Base-by-base conservation (phyloP, 1,140 invertebrate species). In the Drosophila sp. region DNA sequence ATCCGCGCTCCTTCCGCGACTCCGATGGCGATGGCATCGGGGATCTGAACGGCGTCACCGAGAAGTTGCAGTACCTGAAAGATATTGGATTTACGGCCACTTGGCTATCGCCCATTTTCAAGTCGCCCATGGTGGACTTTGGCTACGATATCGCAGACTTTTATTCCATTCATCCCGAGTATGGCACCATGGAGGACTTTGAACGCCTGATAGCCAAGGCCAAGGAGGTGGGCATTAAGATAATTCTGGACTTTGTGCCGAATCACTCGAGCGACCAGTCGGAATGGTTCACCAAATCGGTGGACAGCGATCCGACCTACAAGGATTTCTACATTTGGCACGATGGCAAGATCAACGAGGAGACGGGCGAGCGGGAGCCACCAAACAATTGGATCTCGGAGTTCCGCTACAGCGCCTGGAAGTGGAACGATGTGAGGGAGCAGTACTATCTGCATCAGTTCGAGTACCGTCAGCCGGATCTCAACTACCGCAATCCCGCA, bases 61-160 rank as follows among this genome's bases (percentile, higher is more conserved):
- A 93, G 64, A 93, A 94, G 60, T 65, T 94, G 71, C 92, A 93
- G 35, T 91, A 94, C 70, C 92, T 94, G 56, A 92, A 93, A 58
- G 93, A 94, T 10, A 92, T 93, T 3, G 94, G 94, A 8, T 91
- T 95, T 1, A 93, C 94, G 7, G 94, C 93, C 0, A 92, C 95
- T 80, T 96, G 95, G 95, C 87, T 97, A 32, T 96, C 95, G 27
- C 95, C 95, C 1, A 94, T 97, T 47, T 96, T 94, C 90, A 93
- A 93, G 66, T 95, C 94, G 0, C 95, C 95, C 0, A 94, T 95
- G 93, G 93, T 94, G 1, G 95, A 96, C 92, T 94, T 94, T 72
- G 96, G 96, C 4, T 96, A 96, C 75, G 96, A 96, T 80, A 95
- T 97, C 66, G 93, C 94, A n/a, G 94, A 97, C 90, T 97, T 96